Evolutionary conservation across 2,113 vertebrate genomes (phyloP), one percentile per base, ranked within the genome.

Genomic region (Zapus hudsonius): DNA sequence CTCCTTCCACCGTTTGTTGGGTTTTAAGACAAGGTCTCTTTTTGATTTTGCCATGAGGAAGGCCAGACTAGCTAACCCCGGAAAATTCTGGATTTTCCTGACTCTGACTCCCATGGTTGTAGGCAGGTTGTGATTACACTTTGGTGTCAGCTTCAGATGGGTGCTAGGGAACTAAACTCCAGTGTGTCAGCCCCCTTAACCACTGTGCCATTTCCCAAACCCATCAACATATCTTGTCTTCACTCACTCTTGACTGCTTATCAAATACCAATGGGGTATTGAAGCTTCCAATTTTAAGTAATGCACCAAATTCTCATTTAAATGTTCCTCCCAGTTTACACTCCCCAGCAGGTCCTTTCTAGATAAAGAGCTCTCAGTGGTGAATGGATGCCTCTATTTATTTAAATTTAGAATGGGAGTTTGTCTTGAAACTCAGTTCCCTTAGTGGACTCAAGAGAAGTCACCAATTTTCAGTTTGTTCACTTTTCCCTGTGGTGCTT

Each of bases 231-330:
- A 25, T n/a, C 57, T 59, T 73, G 73, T 59, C 25, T 66, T 84
- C 61, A 61, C n/a, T 92, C 81, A 72, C 42, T 63, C 89, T 89
- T 93, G 70, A 36, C 57, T 73, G 59, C 42, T 59, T 81, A 59
- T 79, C 72, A 84, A 0, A 40, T 78, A 73, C 57, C 44, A 42
- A 67, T 36, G 25, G 2, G 16, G 16, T 64, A 40, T 42, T 87
- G 22, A 90, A 44, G 7, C 64, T n/a, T 70, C 36, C 9, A 64
- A 79, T 9, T 93, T 87, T 66, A 38, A 72, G 17, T 83, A 66
- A 57, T 72, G 89, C 25, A 90, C 38, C 87, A 79, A 52, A 79
- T 57, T 63, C 76, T 38, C 55, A 87, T 9, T 38, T 44, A 86
- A 76, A 67, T 87, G 25, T n/a, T 83, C 36, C 38, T 83, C 38